Evolutionary conservation across 2,888 invertebrate genomes (phyloP), one percentile per base, ranked within the genome.

Genomic region (Timema podura): DNA sequence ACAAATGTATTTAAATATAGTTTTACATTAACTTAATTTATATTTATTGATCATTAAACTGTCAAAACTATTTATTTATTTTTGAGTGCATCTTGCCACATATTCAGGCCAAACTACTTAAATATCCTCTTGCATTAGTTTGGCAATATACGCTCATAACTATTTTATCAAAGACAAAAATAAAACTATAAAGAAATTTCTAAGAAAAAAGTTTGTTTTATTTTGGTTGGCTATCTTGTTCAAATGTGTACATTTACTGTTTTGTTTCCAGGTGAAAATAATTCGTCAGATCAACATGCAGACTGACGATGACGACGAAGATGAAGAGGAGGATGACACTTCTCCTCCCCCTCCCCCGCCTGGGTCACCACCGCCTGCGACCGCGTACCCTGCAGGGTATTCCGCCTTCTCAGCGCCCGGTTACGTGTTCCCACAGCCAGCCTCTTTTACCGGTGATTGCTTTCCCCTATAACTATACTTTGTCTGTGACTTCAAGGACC

Each of bases 321-420:
- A 84, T 30, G 83, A 84, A 54, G 83, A 84, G 46, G 80, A 83
- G 66, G 85, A 86, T 73, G 82, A 82, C 75, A 80, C 84, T 64
- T 84, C 86, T 7, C 86, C 87, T 11, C 87, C 87, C 0, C 85
- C 87, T 0, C 87, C 87, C 2, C 86, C 87, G 0, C 85, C 86
- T 0, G 86, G 86, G 16, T 86, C 86, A 7, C 86, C 86, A 5
- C 87, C 87, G 0, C 81, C 82, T 0, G 83, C 85, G 0, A 84
- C 85, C 75, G 74, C 85, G 30, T 86, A 85, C 79, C 85, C 85
- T 15, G 47, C 71, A 47, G 67, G 67, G 13, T 69, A 66, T 44
- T n/a, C 69, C 46, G 71, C 67, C 5, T 65, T 61, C 44, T 64
- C 57, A 11, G 64, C 69, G 8, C 69, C 67, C 10, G 68, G 68